phyloP scores from a whole-genome alignment of 1,140 invertebrate species.

The Panulirus ornatus region DNA sequence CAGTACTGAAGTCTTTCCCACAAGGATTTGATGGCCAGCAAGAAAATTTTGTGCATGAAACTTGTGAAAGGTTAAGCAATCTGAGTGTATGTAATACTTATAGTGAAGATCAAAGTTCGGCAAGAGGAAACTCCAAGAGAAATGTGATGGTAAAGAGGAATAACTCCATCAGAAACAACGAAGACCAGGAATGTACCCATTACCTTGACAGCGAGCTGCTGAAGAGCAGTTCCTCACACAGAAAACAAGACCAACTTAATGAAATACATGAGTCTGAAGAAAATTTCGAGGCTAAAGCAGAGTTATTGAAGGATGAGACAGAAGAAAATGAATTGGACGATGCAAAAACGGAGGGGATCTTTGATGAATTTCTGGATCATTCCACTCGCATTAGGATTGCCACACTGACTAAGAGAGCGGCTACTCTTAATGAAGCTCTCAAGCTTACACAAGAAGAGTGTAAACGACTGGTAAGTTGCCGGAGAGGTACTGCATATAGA shows the following conservation, averaged over 20 bases:
- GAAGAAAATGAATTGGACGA: slow-evolving; percentile 7
- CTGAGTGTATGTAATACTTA: background rate
- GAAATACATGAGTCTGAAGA: background rate
- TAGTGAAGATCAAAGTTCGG: background rate
- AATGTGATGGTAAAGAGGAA: background rate
- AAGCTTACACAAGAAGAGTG: slow-evolving; percentile 18
- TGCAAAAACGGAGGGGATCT: slow-evolving; percentile 3
- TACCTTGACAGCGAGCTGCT: background rate
- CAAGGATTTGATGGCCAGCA: background rate
- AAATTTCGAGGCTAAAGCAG: background rate
- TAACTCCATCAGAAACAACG: background rate
- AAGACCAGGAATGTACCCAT: background rate
- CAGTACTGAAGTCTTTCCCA: background rate
- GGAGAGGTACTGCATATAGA: background rate
- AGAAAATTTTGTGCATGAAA: background rate
- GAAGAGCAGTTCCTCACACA: background rate
- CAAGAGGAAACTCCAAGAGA: background rate
- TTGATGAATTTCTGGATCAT: slow-evolving; percentile 45
- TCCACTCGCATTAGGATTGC: slow-evolving; percentile 11
- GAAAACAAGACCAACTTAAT: background rate
- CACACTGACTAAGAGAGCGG: slow-evolving; percentile 4
- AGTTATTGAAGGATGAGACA: background rate
- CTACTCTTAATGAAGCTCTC: background rate
- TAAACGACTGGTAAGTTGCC: slow-evolving; percentile 16
- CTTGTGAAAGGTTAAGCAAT: background rate